These are phyloP conservation scores for Watsonalla cultraria DNA, from an alignment of 2,888 invertebrate genomes.

Conservation along the genomic window DNA sequence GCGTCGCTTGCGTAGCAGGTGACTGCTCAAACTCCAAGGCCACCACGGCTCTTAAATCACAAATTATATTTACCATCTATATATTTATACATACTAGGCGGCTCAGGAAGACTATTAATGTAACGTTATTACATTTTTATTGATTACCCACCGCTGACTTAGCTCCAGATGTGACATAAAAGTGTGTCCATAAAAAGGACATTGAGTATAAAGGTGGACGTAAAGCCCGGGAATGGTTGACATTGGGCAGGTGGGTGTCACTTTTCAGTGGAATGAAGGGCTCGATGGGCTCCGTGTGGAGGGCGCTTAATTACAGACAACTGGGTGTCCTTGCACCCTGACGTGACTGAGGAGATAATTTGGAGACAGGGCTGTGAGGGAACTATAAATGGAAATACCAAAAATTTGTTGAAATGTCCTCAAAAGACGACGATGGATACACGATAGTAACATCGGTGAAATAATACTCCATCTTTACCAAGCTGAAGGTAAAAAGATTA, in stretches of 20 bases:
- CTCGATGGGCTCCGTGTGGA: constrained; percentile 35
- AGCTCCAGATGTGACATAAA: background rate
- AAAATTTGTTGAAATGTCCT: no score
- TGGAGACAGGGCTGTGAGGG: constrained; percentile 3
- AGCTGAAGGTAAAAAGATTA: no score
- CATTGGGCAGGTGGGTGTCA: constrained; percentile 14
- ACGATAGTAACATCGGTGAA: background rate
- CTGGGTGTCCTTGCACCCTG: constrained; percentile 13
- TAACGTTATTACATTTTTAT: background rate
- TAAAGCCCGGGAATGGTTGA: background rate
- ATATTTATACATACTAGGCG: no score
- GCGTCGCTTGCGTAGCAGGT: no score
- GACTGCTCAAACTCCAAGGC: no score
- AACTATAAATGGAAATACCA: background rate
- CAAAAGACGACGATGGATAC: background rate
- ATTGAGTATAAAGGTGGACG: background rate
- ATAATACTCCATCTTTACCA: no score
- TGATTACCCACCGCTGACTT: background rate
- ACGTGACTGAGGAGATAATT: constrained; percentile 27
- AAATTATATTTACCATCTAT: no score
- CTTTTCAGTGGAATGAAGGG: constrained; percentile 34
- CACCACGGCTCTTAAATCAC: no score
- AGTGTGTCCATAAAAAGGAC: background rate
- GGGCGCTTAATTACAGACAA: constrained; percentile 17
- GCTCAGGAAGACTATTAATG: background rate